Evolutionary conservation across 2,797 vertebrate species (phyloP), one percentile per base, ranked within the genome.

Genomic region (Helarctos malayanus): DNA sequence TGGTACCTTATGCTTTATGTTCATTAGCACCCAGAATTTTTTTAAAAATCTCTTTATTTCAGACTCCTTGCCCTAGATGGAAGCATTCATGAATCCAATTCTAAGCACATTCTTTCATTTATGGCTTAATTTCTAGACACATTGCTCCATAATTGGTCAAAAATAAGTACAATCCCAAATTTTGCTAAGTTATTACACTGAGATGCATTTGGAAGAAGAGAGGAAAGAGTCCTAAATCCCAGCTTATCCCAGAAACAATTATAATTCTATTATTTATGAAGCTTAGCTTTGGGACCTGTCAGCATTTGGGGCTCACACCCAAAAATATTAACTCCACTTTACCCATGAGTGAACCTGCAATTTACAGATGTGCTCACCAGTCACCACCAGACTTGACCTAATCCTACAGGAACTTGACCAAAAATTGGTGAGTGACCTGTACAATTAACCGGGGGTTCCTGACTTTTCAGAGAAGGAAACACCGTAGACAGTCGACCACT

Each of bases 171-270:
- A 21, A 49, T 78, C 18, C 45, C 23, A 92, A 81, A 61, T 68
- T 89, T 93, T 93, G 9, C 25, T 14, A 73, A 68, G 35, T 63
- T 32, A 23, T 89, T 83, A 49, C 14, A n/a, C 10, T 76, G 49
- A 81, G 32, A 94, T 45, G 35, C 35, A 56, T 71, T 68, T 63
- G 21, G 29, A 96, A 96, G 35, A 82, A 63, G 75, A 94, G 25
- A 91, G 0, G 16, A 59, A 78, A 89, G 63, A 49, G 27, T 27
- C 5, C 12, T 76, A 68, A 95, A 76, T 7, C 63, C 27, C 49
- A 41, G 27, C 9, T 96, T 73, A 73, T 29, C 21, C 27, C 7
- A 54, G 65, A 91, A 94, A 38, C 49, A 14, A 78, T 65, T 14
- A 38, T 57, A 73, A 29, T 73, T 57, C 49, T 25, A 32, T 75